phyloP scores from a whole-genome alignment of 1,140 invertebrate species.

The Helicoverpa armigera region DNA sequence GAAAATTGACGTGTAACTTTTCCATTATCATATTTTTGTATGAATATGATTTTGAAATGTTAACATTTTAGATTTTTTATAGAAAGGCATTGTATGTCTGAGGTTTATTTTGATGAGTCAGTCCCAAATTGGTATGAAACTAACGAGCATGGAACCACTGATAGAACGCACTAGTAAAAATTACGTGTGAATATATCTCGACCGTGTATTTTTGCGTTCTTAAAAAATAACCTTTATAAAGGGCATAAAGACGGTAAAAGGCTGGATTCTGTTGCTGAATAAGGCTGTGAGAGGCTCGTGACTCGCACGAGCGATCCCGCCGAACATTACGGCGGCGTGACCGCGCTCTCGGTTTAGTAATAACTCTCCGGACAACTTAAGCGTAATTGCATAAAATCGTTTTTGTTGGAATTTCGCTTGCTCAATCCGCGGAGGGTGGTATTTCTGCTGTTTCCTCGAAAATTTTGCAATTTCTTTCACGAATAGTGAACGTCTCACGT shows the following conservation, averaged over 20 bases:
- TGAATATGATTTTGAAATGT: neutral
- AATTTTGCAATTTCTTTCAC: conserved; percentile 59
- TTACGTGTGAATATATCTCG: conserved; percentile 34
- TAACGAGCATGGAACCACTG: conserved; percentile 21
- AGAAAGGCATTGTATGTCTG: neutral
- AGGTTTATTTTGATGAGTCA: neutral
- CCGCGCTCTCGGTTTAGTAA: conserved; percentile 75
- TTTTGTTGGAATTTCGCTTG: conserved; percentile 80
- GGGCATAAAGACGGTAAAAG: conserved; percentile 54
- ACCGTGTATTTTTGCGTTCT: conserved; percentile 30
- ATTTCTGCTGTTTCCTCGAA: conserved; percentile 68
- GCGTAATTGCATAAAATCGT: conserved; percentile 82
- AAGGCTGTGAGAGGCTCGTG: conserved; percentile 67
- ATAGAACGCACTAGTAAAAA: no score
- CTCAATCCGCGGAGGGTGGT: conserved; percentile 76
- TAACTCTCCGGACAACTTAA: conserved; percentile 76
- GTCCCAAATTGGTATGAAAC: conserved; percentile 22
- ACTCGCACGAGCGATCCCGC: conserved; percentile 64
- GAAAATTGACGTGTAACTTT: no score
- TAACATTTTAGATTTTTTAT: conserved; percentile 1
- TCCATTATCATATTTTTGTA: neutral
- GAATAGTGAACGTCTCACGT: conserved; percentile 35
- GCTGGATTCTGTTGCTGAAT: conserved; percentile 53
- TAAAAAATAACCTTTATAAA: conserved; percentile 58
- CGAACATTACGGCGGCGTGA: conserved; percentile 73